Percentiles rank a stretch among this genome's conserved stretches.
These are phyloP conservation scores for Noctua comes DNA, from an alignment of 2,888 invertebrate species.

Conservation along the genomic window DNA sequence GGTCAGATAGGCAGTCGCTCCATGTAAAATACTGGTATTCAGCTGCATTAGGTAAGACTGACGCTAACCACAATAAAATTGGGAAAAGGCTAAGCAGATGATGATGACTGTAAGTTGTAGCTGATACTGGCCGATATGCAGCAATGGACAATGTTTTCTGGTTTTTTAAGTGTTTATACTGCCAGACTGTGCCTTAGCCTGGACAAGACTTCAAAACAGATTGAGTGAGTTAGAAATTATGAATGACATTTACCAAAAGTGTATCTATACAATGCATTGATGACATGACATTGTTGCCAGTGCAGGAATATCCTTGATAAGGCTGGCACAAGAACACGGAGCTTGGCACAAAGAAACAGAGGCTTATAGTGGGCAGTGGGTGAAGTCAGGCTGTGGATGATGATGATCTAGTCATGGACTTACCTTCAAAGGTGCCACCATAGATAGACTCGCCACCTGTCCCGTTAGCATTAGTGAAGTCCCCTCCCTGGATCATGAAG, in stretches of 20 bases:
- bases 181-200: background rate
- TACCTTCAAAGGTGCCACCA: constrained; percentile 98
- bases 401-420: background rate
- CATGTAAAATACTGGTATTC: background rate
- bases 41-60: background rate
- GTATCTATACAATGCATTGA: background rate
- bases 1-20: background rate
- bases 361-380: no score
- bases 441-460: constrained; percentile 99
- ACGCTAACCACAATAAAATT: background rate
- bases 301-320: no score
- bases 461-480: constrained; percentile 98
- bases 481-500: constrained; percentile 98
- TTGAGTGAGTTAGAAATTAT: background rate
- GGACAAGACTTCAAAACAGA: background rate
- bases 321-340: no score
- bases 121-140: background rate
- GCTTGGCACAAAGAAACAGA: no score
- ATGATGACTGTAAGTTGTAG: background rate
- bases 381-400: no score
- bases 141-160: background rate
- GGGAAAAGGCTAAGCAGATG: background rate
- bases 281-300: no score
- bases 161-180: background rate
- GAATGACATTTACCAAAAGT: background rate